phyloP scores from a whole-genome alignment of 2,797 vertebrate species.

The Mareca strepera region DNA sequence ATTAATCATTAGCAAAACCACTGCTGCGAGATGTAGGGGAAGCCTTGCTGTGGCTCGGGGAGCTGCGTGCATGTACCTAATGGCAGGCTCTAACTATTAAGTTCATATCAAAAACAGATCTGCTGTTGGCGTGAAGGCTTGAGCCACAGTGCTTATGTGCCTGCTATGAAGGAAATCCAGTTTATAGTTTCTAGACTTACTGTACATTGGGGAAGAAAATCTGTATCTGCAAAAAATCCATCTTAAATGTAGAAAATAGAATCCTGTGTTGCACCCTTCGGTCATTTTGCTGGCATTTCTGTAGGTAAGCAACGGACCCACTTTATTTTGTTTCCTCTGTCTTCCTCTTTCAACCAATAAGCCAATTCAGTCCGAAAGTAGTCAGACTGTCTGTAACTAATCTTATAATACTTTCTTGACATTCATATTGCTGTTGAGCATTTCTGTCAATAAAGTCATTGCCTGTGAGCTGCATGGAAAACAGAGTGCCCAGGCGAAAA shows the following conservation, averaged over 20 bases:
- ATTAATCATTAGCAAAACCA: conserved; percentile 43
- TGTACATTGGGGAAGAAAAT: background rate
- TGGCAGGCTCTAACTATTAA: conserved; percentile 11
- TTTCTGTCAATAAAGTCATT: conserved; percentile 12
- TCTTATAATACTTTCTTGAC: background rate
- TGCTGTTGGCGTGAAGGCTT: background rate
- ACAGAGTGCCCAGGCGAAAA: background rate
- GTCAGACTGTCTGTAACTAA: background rate
- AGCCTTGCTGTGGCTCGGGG: background rate
- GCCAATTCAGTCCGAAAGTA: background rate
- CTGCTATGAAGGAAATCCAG: background rate
- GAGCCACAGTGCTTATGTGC: background rate
- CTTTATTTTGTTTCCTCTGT: background rate
- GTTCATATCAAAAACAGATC: conserved; percentile 31
- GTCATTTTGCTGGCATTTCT: background rate
- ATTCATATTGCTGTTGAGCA: background rate
- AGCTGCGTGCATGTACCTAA: background rate
- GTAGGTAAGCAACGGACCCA: background rate
- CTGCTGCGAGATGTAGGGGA: background rate
- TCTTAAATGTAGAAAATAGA: background rate
- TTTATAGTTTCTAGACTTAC: background rate
- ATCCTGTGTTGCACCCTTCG: background rate
- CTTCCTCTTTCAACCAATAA: background rate
- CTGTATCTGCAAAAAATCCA: background rate
- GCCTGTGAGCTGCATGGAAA: background rate